These are phyloP conservation scores for Mus musculus DNA, from an alignment of 2,113 vertebrate genomes.

Conservation along the genomic window DNA sequence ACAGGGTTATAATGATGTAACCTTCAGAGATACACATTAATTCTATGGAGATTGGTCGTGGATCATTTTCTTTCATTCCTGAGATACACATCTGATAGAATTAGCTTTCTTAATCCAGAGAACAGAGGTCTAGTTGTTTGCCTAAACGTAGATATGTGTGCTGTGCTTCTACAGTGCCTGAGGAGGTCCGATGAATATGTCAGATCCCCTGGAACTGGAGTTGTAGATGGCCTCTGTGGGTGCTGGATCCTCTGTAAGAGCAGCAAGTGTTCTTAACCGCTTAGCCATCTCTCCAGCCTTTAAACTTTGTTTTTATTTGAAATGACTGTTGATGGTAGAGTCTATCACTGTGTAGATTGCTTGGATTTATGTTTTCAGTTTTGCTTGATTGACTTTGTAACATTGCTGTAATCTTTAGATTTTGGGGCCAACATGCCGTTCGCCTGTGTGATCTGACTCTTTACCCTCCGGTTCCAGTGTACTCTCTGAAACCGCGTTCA, in stretches of 20 bases:
- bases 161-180: neutral
- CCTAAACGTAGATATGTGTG: neutral
- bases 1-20: accelerated
- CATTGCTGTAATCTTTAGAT: neutral
- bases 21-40: neutral
- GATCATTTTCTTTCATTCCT: accelerated
- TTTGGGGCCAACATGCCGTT: neutral
- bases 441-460: neutral
- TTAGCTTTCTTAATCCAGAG: neutral
- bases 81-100: neutral
- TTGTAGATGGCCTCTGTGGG: neutral
- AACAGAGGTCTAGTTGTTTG: neutral
- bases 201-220: neutral
- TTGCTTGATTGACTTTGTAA: neutral
- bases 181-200: neutral
- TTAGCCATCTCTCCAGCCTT: neutral
- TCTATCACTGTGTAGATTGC: neutral
- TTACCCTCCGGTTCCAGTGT: neutral
- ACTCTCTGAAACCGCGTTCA: neutral
- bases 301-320: neutral
- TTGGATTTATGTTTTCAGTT: neutral
- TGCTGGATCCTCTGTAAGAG: neutral
- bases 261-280: neutral
- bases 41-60: neutral
- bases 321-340: neutral